Base-by-base conservation (phyloP, 2,113 vertebrate genomes). In the Lonchura striata region DNA sequence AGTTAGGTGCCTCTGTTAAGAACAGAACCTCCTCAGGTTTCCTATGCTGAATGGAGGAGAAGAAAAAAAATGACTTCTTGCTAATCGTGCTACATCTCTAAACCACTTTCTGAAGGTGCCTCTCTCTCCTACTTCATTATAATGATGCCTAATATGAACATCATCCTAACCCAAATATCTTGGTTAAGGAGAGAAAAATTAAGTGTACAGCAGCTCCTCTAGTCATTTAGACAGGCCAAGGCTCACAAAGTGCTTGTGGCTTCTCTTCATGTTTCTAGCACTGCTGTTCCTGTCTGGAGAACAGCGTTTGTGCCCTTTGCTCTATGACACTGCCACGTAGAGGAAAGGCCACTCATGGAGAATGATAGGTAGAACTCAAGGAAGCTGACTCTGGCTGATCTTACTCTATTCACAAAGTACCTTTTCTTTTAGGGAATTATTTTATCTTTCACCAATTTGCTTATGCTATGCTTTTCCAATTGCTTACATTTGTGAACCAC, bases 281-380 rank as follows among this genome's bases (percentile, higher is more conserved):
- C 12, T 27, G 42, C 23, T 74, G 24, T 24, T 46, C 22, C 46
- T 61, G 18, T 22, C 84, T 44, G n/a, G 37, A 57, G 61, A 88
- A 44, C 0, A 0, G 39, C 0, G 0, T 52, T 47, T 56, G 33
- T 85, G 74, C 16, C 24, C 56, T 84, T 74, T 81, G 52, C 52
- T 63, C 75, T 21, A 1, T 8, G 33, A 63, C 31, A n/a, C 6
- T 80, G 53, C 24, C 54, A 60, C 0, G 0, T 0, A 33, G 72
- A 84, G 84, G 37, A 64, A 27, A 42, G 1, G 1, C 1, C 28
- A 37, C 33, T 33, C 33, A 35, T 50, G 20, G 9, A 87, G 20
- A 84, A 75, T 23, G 23, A 81, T 50, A 15, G 17, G 25, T 20
- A 70, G 37, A 69, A 74, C 10, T n/a, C 47, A 70, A 77, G 50